phyloP scores from a whole-genome alignment of 2,888 invertebrate species.

The Cosmia pyralina region DNA sequence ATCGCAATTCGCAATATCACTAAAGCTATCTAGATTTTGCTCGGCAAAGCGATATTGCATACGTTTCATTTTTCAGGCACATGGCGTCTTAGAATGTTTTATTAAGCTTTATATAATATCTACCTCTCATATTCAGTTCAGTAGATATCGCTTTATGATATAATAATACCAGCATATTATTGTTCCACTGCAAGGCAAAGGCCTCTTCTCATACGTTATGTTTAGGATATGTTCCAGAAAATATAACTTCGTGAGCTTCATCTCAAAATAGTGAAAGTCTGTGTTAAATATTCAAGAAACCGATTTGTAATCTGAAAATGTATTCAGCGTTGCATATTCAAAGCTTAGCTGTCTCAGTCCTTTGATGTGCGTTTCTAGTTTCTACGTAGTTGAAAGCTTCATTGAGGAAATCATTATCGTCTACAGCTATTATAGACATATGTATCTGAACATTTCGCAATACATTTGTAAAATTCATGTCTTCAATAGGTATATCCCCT shows the following conservation, averaged over 20 bases:
- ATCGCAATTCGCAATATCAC: slow-evolving; percentile 22
- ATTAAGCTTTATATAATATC: slow-evolving; percentile 6
- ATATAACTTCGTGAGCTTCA: neutral
- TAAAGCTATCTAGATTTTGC: slow-evolving; percentile 7
- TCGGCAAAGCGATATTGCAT: slow-evolving; percentile 3
- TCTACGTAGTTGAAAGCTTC: slow-evolving; percentile 9
- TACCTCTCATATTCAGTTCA: neutral
- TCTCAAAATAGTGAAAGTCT: slow-evolving; percentile 20
- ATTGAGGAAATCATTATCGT: slow-evolving; percentile 2
- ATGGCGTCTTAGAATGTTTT: slow-evolving; percentile 1
- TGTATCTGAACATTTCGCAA: neutral
- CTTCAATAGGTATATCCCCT: slow-evolving; percentile 5
- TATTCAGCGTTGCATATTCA: slow-evolving; percentile 43
- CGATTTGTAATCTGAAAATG: slow-evolving; percentile 38
- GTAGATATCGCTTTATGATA: neutral
- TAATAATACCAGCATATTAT: neutral
- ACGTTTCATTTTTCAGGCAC: slow-evolving; percentile 9
- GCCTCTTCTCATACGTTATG: neutral
- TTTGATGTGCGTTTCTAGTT: slow-evolving; percentile 31
- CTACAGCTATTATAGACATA: neutral
- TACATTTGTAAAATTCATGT: neutral
- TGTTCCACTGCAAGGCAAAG: neutral
- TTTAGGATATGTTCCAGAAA: slow-evolving; percentile 6
- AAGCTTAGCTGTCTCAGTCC: slow-evolving; percentile 12
- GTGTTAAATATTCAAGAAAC: slow-evolving; percentile 30